Percentiles rank a stretch among this genome's conserved stretches.
Evolutionary conservation across 2,888 invertebrate species (phyloP).

Genomic region (Sisyra terminalis): DNA sequence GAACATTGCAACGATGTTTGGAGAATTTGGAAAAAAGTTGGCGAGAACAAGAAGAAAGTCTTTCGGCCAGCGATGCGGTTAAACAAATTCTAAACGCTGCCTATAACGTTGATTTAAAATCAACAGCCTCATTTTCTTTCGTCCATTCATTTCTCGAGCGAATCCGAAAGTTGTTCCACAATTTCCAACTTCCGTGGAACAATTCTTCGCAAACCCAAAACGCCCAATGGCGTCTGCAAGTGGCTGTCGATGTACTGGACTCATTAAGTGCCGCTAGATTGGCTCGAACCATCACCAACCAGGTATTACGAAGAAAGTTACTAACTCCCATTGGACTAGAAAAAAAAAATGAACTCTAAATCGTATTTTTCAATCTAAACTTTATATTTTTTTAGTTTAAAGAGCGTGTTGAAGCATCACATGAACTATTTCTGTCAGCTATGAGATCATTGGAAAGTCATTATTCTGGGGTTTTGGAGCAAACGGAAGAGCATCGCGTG

Average conservation of each 20-base stretch:
- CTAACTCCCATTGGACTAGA: too few species aligned
- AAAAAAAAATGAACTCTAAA: not conserved
- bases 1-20: slow-evolving; percentile 63
- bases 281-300: slow-evolving; percentile 50
- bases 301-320: slow-evolving; percentile 21
- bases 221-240: slow-evolving; percentile 51
- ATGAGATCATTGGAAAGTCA: slow-evolving; percentile 52
- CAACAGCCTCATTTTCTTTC: slow-evolving; percentile 43
- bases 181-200: slow-evolving; percentile 42
- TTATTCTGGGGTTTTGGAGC: slow-evolving; percentile 53
- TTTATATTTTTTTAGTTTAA: slow-evolving; percentile 39
- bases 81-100: slow-evolving; percentile 60
- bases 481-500: slow-evolving; percentile 64
- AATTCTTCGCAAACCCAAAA: slow-evolving; percentile 23
- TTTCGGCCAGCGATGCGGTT: slow-evolving; percentile 52
- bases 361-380: not conserved
- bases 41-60: slow-evolving; percentile 30
- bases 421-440: slow-evolving; percentile 60
- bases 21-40: slow-evolving; percentile 43
- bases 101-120: slow-evolving; percentile 55
- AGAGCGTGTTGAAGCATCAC: slow-evolving; percentile 57
- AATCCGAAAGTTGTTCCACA: slow-evolving; percentile 43
- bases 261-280: slow-evolving; percentile 53
- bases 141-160: slow-evolving; percentile 46
- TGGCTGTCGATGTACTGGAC: slow-evolving; percentile 50